Evolutionary conservation across 2,113 vertebrate genomes (phyloP), one percentile per base, ranked within the genome.

Genomic region (Smithornis capensis): DNA sequence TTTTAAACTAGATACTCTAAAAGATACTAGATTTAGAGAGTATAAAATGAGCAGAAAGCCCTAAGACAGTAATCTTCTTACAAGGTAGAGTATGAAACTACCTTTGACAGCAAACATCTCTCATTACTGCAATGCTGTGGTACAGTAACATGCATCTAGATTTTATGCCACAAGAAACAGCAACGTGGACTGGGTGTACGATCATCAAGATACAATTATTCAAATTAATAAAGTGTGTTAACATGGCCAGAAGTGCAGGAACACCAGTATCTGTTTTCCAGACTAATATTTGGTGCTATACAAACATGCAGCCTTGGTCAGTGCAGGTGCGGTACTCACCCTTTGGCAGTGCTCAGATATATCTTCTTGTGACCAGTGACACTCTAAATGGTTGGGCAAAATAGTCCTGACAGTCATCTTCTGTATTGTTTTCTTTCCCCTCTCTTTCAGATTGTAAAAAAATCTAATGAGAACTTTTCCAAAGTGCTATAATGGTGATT

Each of bases 351-450:
- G 84, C 38, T 68, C 38, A 71, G 14, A 27, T 23, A 10, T 5
- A 27, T 55, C 3, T 45, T 67, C 63, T 63, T 59, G 42, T 75
- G 47, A 69, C 4, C 17, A 49, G 4, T 49, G 37, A 6, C 4
- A 2, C 29, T 42, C 64, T 59, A 27, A 52, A 68, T 6, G 7
- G 2, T 25, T 68, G 45, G 19, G 14, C 8, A 76, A 79, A 65
- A 79, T 40, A 60, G 74, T 28, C 21, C 38, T 64, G 31, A 15
- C 11, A 42, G 56, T 42, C 10, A 62, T 63, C 14, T 14, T 57
- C 37, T 74, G 16, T 52, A 18, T 22, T 71, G 2, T 0, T 5
- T n/a, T 27, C 57, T n/a, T 17, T 9, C 0, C 1, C 1, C 6
- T 11, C 10, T 40, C 28, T 88, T 88, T 47, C 33, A 69, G 19